phyloP scores from a whole-genome alignment of 2,113 vertebrate genomes.

The Daboia siamensis region DNA sequence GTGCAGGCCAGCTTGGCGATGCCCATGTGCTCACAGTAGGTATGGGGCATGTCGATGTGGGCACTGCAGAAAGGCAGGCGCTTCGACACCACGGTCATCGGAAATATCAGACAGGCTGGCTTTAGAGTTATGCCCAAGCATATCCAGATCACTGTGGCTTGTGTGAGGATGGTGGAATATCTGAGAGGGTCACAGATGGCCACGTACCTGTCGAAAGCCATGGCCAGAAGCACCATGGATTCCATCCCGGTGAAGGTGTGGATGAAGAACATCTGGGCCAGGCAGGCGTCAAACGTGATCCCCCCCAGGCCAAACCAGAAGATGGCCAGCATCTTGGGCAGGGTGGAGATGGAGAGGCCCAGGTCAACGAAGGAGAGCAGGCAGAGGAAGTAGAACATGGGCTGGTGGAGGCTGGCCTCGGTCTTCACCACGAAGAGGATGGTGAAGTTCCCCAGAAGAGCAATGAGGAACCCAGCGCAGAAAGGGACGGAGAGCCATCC shows the following conservation, averaged over 20 bases:
- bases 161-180: constrained; percentile 47
- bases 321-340: constrained; percentile 11
- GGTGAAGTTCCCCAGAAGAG: not conserved
- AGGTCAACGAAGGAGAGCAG: not conserved
- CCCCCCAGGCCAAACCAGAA: not conserved
- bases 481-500: not conserved
- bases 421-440: not conserved
- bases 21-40: constrained; percentile 27
- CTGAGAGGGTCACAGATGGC: constrained; percentile 24
- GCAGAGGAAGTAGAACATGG: not conserved
- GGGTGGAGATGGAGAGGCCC: not conserved
- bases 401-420: not conserved
- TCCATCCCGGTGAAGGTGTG: constrained; percentile 55
- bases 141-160: not conserved
- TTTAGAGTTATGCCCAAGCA: not conserved
- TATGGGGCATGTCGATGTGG: not conserved
- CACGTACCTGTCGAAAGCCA: constrained; percentile 53
- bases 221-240: constrained; percentile 46
- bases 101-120: not conserved
- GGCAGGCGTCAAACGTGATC: not conserved
- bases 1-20: constrained; percentile 11
- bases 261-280: constrained; percentile 62
- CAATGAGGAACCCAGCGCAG: not conserved
- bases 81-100: not conserved
- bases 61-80: not conserved